These are phyloP conservation scores for Silurus lanzhouensis DNA, from an alignment of 2,797 vertebrate species.

Conservation along the genomic window DNA sequence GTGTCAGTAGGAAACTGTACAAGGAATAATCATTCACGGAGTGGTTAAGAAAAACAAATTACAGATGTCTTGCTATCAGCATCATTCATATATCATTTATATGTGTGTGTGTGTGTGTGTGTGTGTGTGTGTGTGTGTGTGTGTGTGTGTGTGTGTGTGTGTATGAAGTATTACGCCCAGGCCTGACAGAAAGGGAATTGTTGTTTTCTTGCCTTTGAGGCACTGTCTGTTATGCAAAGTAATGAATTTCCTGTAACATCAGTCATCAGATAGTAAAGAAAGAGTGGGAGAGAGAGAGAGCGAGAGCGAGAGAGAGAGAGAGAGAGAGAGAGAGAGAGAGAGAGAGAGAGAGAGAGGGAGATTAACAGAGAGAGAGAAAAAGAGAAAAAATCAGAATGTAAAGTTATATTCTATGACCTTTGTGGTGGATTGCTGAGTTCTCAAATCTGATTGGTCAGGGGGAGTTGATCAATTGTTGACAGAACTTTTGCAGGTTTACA, in stretches of 20 bases:
- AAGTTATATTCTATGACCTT: background rate
- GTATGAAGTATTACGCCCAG: background rate
- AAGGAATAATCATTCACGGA: background rate
- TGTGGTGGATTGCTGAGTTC: background rate
- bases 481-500: too few relatives aligned
- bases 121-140: background rate
- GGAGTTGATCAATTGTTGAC: too few relatives aligned
- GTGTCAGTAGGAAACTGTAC: background rate
- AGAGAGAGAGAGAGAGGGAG: background rate
- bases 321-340: too few relatives aligned
- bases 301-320: too few relatives aligned
- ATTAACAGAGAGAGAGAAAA: too few relatives aligned
- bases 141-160: background rate
- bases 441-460: too few relatives aligned
- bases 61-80: background rate
- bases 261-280: background rate
- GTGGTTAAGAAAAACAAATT: background rate
- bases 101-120: too few relatives aligned
- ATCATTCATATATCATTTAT: background rate
- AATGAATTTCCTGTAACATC: constrained; percentile 29
- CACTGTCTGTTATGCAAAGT: background rate
- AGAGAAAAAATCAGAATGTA: background rate
- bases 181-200: constrained; percentile 20
- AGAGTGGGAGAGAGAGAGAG: background rate
- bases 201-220: constrained; percentile 25